Percentiles rank a stretch among this genome's conserved stretches.
These are phyloP conservation scores for Callosobruchus maculatus DNA, from an alignment of 2,888 invertebrate genomes.

Conservation along the genomic window DNA sequence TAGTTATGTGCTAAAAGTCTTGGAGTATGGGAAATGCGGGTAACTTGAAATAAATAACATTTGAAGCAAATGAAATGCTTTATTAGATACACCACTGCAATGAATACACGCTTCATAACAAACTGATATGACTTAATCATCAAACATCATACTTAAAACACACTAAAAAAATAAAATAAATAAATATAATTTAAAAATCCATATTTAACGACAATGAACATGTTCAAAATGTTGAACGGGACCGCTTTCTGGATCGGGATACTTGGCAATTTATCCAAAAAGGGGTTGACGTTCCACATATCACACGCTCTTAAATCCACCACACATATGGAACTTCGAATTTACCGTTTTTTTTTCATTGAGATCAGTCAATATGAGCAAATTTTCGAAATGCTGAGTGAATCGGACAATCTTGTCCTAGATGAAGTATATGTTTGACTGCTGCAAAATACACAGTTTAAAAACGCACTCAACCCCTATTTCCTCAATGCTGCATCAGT, in stretches of 20 bases:
- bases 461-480: no score
- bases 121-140: slow-evolving; percentile 53
- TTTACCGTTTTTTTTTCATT: background rate
- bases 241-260: slow-evolving; percentile 12
- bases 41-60: slow-evolving; percentile 13
- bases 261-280: slow-evolving; percentile 18
- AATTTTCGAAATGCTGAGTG: background rate
- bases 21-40: background rate
- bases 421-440: no score
- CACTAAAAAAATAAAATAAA: slow-evolving; percentile 42
- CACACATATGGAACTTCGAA: background rate
- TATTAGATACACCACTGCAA: slow-evolving; percentile 53
- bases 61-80: slow-evolving; percentile 52
- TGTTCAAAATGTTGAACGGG: slow-evolving; percentile 8
- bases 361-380: background rate
- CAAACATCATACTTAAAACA: slow-evolving; percentile 47
- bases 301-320: slow-evolving; percentile 4
- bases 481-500: background rate
- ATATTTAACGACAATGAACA: slow-evolving; percentile 34
- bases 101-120: slow-evolving; percentile 52
- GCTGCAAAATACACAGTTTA: no score
- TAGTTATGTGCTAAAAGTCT: background rate
- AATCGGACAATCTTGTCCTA: no score
- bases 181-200: slow-evolving; percentile 40
- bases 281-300: slow-evolving; percentile 10